Evolutionary conservation across 1,140 invertebrate species (phyloP).

Genomic region (Contarinia nasturtii): DNA sequence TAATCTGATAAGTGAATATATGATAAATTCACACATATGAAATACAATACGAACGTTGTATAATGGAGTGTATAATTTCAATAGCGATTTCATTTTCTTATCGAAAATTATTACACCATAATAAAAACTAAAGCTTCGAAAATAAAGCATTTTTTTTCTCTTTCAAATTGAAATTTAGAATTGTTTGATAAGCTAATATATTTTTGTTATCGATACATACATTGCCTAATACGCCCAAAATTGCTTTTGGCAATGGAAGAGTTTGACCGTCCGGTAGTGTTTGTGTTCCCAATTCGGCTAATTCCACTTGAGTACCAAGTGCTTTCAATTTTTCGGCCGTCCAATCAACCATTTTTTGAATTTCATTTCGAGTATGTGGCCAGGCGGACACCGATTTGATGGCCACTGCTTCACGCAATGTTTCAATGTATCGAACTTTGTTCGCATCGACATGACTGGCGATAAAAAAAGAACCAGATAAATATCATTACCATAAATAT

Average conservation of each 20-base stretch:
- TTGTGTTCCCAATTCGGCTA: constrained; percentile 66
- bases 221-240: constrained; percentile 19
- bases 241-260: constrained; percentile 68
- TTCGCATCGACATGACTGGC: constrained; percentile 64
- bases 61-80: no score
- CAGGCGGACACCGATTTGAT: constrained; percentile 92
- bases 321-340: constrained; percentile 48
- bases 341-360: constrained; percentile 52
- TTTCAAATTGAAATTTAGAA: no score
- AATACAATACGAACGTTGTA: not conserved
- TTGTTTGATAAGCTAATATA: no score
- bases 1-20: not conserved
- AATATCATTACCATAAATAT: no score
- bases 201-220: not conserved
- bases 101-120: no score
- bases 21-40: not conserved
- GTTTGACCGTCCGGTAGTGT: constrained; percentile 48
- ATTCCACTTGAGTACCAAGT: constrained; percentile 53
- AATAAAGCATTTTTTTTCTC: no score
- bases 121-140: no score
- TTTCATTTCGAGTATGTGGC: constrained; percentile 21
- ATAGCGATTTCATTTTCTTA: no score
- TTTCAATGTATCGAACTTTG: constrained; percentile 53
- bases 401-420: constrained; percentile 68
- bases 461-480: not conserved